Base-by-base conservation (phyloP, 1,140 invertebrate species). In the Planococcus citri region DNA sequence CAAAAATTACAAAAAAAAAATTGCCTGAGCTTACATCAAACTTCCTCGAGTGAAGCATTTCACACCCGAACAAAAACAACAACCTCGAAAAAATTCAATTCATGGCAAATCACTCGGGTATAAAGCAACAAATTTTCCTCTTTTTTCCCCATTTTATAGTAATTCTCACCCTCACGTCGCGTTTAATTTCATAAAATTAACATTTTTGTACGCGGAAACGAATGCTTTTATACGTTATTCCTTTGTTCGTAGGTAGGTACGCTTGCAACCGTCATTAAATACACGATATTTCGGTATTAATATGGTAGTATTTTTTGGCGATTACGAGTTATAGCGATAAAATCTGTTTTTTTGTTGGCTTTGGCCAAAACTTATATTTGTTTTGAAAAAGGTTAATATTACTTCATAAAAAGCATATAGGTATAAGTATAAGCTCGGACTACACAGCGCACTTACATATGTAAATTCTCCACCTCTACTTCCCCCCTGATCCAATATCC, bases 301-400 rank as follows among this genome's bases (percentile, higher is more conserved):
- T n/a, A n/a, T n/a, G n/a, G n/a, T n/a, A n/a, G n/a, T 51, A 51
- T 51, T 51, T 51, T 51, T 51, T n/a, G 41, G 41, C 41, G 41
- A 17, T 51, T 51, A 51, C 41, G 6, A 37, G 29, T 6, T 6
- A 51, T 51, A 9, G 17, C 41, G 41, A 51, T 51, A 51, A 51
- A 51, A 51, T 51, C 41, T 17, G 17, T 33, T 6, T 12, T 20
- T 51, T 51, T n/a, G n/a, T n/a, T n/a, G n/a, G n/a, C n/a, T 51
- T 51, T 17, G 41, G 41, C n/a, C n/a, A n/a, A n/a, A n/a, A n/a
- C n/a, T 33, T 51, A 20, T 51, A 51, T 51, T 51, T 51, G 41
- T 51, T 51, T 51, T 51, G 6, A 51, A 51, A 33, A 51, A 51
- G 17, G 41, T 6, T 51, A 51, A 51, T 51, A 51, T 51, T 51